Evolutionary conservation across 2,797 vertebrate species (phyloP).

Genomic region (Cyprinodon diabolis): DNA sequence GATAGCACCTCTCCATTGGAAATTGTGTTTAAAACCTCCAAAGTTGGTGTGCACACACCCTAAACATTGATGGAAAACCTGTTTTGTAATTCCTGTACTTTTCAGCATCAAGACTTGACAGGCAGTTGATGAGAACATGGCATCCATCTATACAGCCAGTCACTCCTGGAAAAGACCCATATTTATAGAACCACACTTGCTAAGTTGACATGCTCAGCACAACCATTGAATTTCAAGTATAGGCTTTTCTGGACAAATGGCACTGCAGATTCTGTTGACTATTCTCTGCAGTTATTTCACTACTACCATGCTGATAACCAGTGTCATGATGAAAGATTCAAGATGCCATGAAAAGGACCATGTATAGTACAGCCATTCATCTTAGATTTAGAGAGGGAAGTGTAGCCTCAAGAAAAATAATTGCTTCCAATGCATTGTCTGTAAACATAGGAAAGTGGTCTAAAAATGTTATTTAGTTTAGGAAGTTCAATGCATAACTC

Average conservation of each 20-base stretch:
- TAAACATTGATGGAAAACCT: no score
- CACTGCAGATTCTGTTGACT: not conserved
- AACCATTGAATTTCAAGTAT: not conserved
- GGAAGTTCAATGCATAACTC: not conserved
- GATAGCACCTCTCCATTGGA: no score
- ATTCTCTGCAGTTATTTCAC: constrained; percentile 1
- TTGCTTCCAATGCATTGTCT: not conserved
- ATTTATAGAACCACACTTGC: no score
- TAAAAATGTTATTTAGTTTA: not conserved
- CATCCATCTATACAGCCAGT: no score
- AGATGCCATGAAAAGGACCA: not conserved
- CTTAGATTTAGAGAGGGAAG: not conserved
- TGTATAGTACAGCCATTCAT: not conserved
- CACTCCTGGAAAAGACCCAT: no score
- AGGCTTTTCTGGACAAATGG: not conserved
- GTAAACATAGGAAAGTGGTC: not conserved
- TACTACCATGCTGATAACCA: not conserved
- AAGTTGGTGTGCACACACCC: not conserved
- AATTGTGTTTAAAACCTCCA: constrained; percentile 1
- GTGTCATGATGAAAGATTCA: constrained; percentile 5
- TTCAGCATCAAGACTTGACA: no score
- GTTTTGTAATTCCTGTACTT: no score
- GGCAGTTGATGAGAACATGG: no score
- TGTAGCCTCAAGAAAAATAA: not conserved
- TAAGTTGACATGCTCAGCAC: no score